Conservation (phyloP, 2,797 vertebrate genomes). For the Falco novaeseelandiae region DNA sequence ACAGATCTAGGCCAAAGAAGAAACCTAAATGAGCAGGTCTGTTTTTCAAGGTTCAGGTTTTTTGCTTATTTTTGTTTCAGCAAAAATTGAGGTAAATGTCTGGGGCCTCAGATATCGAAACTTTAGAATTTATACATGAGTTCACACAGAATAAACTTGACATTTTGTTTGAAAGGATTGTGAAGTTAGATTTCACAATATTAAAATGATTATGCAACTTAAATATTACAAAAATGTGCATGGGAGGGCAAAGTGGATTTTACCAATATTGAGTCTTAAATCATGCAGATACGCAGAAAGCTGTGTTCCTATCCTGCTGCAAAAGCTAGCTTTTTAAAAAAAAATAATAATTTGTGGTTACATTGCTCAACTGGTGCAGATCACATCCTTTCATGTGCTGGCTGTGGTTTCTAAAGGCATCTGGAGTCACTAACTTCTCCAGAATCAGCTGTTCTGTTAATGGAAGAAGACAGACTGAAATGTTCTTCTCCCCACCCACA, state of each 20-base stretch:
- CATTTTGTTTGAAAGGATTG: neutral
- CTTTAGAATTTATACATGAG: neutral
- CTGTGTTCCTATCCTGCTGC: neutral
- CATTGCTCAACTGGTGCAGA: neutral
- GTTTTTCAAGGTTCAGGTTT: neutral
- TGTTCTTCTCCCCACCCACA: neutral
- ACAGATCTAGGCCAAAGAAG: neutral
- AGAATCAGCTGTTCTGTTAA: neutral
- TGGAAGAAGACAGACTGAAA: neutral
- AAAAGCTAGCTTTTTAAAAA: neutral
- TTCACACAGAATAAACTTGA: neutral
- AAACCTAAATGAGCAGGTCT: neutral
- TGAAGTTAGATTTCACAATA: neutral
- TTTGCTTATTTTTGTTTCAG: neutral
- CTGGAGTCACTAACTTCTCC: neutral
- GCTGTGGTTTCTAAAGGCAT: conserved; percentile 1
- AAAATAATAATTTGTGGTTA: neutral
- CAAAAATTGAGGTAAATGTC: neutral
- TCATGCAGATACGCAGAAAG: neutral
- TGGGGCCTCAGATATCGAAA: neutral
- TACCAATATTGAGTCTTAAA: neutral
- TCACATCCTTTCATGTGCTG: neutral
- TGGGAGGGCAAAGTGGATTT: neutral
- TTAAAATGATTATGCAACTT: neutral
- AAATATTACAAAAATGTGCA: neutral